These are phyloP conservation scores for Podarcis lilfordi DNA, from an alignment of 2,797 vertebrate genomes.

Conservation along the genomic window DNA sequence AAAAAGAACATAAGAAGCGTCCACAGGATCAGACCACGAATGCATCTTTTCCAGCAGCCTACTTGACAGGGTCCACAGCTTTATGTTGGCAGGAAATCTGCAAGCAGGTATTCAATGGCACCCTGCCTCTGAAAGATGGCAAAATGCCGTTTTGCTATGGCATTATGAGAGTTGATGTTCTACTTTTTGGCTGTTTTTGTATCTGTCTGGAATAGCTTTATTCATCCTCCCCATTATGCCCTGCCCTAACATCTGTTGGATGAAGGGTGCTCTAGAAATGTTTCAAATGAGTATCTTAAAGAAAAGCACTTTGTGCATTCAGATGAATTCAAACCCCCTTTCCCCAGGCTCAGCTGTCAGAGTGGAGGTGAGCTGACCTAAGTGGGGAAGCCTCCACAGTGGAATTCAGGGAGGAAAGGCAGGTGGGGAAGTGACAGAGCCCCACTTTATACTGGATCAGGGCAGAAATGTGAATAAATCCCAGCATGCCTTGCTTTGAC, in stretches of 20 bases:
- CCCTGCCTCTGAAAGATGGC: no score
- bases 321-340: background rate
- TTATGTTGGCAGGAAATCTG: background rate
- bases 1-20: background rate
- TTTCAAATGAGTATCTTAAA: background rate
- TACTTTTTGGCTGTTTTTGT: no score
- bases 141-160: no score
- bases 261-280: background rate
- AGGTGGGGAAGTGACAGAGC: background rate
- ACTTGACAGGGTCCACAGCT: background rate
- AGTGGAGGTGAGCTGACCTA: background rate
- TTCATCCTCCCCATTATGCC: no score
- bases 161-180: no score
- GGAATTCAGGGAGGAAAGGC: background rate
- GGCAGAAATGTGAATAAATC: background rate
- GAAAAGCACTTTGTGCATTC: background rate
- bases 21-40: background rate
- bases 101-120: no score
- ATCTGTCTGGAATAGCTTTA: no score
- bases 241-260: background rate
- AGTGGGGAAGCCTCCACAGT: background rate
- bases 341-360: background rate
- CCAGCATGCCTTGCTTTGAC: no score
- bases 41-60: background rate
- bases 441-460: background rate